Conservation (phyloP, 1,140 invertebrate genomes). For the Marisa cornuarietis region DNA sequence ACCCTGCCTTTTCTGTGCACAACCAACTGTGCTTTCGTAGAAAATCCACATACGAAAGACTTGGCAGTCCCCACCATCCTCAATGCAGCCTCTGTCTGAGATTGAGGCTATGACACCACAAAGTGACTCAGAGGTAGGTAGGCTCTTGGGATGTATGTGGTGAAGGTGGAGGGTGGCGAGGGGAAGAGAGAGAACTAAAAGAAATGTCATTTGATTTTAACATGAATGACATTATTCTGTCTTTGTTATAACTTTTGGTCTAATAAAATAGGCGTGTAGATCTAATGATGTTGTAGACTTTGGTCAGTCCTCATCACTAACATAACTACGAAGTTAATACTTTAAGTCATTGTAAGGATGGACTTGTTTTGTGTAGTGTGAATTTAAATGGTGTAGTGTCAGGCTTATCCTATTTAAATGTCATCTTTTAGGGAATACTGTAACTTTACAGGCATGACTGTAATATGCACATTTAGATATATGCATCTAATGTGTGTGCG, state of each 20-base stretch:
- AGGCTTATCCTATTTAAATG: too few relatives aligned
- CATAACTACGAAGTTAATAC: too few relatives aligned
- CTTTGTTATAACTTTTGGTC: background rate
- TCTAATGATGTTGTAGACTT: background rate
- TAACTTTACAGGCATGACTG: background rate
- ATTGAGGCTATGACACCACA: conserved; percentile 36
- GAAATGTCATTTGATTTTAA: too few relatives aligned
- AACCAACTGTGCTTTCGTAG: conserved; percentile 40
- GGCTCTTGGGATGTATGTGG: background rate
- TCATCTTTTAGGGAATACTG: too few relatives aligned
- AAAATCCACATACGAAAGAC: conserved; percentile 59
- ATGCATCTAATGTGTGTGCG: background rate
- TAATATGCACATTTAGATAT: background rate
- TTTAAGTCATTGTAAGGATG: too few relatives aligned
- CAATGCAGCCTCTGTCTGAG: conserved; percentile 25
- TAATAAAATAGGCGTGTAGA: background rate
- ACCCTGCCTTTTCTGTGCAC: too few relatives aligned
- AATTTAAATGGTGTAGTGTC: too few relatives aligned
- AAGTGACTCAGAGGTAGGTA: conserved; percentile 54
- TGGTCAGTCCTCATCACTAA: background rate
- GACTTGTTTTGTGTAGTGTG: too few relatives aligned
- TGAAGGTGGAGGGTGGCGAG: too few relatives aligned
- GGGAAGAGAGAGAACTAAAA: too few relatives aligned
- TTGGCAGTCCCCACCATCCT: conserved; percentile 45
- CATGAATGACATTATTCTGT: background rate